Evolutionary conservation across 2,888 invertebrate species (phyloP), one percentile per base, ranked within the genome.

Genomic region (Serrognathus titanus): DNA sequence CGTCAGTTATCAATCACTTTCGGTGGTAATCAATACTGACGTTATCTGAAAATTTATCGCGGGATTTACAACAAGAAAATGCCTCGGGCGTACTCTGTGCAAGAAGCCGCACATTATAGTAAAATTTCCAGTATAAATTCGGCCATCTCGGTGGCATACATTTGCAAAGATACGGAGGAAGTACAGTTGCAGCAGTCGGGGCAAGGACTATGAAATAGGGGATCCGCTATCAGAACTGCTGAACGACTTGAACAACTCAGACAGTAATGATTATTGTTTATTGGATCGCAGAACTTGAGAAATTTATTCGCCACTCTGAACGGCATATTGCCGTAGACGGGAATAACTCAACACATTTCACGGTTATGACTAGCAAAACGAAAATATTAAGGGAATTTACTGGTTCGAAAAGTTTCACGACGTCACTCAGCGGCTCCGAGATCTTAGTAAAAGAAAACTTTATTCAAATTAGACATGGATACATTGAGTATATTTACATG

Each of bases 251-350:
- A 70, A 69, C 70, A 72, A 73, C 72, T 73, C 70, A 70, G 72
- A 72, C 72, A 71, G 72, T 73, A 73, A 74, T 73, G 74, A 74
- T 74, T 73, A 74, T 74, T 74, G 73, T 74, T 74, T 74, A 74
- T 74, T 73, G 71, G 72, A 73, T 73, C 71, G 72, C 68, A 65
- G 69, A 73, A 74, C 67, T 73, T 71, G 69, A 66, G 64, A 68
- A 68, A 70, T 71, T 70, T 69, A 69, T 71, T 63, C 65, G 60
- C 57, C 58, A 62, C 66, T 63, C 61, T 60, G 61, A 62, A 63
- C 63, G 66, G 65, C 65, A 65, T 66, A 66, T 66, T 65, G 65
- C 64, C 62, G 50, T 58, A 56, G 63, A 57, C 59, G 60, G 54
- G 54, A 45, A 66, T 66, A 66, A 65, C 63, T 66, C 66, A 66